These are phyloP conservation scores for Lithophane socia DNA, from an alignment of 2,888 invertebrate species.

Conservation along the genomic window DNA sequence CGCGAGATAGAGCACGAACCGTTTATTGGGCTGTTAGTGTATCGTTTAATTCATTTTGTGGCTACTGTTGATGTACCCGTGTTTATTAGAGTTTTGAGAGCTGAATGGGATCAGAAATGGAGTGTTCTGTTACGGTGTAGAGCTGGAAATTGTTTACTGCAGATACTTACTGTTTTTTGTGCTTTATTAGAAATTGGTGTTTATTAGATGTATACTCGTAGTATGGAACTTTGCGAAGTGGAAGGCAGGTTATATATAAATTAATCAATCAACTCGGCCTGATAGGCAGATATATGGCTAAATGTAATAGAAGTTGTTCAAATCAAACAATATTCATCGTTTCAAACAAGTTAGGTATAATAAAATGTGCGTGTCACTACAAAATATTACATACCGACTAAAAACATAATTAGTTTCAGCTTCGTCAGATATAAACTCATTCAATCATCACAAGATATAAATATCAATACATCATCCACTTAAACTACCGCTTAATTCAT, in stretches of 20 bases:
- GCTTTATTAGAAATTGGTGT: neutral
- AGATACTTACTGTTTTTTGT: neutral
- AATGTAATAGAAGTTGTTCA: neutral
- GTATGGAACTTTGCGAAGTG: neutral
- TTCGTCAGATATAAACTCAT: slow-evolving; percentile 6
- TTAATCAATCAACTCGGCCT: no score
- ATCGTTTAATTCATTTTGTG: slow-evolving; percentile 64
- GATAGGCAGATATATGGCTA: neutral
- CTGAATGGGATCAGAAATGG: slow-evolving; percentile 25
- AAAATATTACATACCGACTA: neutral
- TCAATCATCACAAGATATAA: slow-evolving; percentile 44
- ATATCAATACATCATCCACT: slow-evolving; percentile 51
- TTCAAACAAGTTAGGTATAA: neutral
- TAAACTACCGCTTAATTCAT: slow-evolving; percentile 57
- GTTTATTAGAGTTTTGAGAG: slow-evolving; percentile 54
- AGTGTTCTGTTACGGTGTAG: slow-evolving; percentile 15
- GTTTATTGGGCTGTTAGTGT: slow-evolving; percentile 67
- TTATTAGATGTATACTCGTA: no score
- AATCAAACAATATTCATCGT: neutral
- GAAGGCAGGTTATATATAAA: neutral
- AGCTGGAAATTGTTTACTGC: slow-evolving; percentile 1
- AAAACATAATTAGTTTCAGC: slow-evolving; percentile 4
- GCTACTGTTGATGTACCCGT: slow-evolving; percentile 57
- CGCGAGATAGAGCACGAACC: slow-evolving; percentile 67
- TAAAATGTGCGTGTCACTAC: neutral